Evolutionary conservation across 2,797 vertebrate species (phyloP).

Genomic region (Anguilla marmorata): DNA sequence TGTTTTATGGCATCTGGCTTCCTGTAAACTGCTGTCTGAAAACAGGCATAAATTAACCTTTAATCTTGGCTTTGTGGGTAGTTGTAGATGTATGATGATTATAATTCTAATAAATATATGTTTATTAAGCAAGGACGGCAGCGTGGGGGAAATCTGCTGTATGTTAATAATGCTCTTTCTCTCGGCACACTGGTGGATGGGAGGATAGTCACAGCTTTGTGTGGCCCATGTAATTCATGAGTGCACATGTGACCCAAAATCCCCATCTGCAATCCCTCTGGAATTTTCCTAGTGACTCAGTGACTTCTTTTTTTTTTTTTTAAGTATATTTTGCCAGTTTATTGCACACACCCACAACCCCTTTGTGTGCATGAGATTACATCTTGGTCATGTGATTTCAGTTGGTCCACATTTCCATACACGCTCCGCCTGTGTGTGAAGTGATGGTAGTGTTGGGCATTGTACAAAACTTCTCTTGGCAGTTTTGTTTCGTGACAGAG

Average conservation of each 20-base stretch:
- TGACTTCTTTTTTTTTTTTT: conserved; percentile 20
- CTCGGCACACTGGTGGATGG: not conserved
- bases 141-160: not conserved
- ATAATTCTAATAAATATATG: not conserved
- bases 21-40: not conserved
- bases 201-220: not conserved
- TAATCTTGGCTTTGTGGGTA: not conserved
- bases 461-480: not conserved
- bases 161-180: not conserved
- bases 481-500: not conserved
- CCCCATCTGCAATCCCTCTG: conserved; percentile 26
- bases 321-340: not conserved
- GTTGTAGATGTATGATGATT: not conserved
- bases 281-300: conserved; percentile 33
- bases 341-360: conserved; percentile 23
- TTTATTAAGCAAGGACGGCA: not conserved
- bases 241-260: not conserved
- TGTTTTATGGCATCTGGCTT: not conserved
- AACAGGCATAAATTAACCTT: not conserved
- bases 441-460: not conserved
- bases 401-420: conserved; percentile 15
- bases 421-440: not conserved
- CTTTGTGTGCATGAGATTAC: conserved; percentile 16
- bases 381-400: not conserved
- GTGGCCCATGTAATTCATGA: not conserved